A percentile compares a stretch with the other conserved stretches of the same genome.
These are phyloP conservation scores for Chironex yamaguchii DNA, from an alignment of 30 jellyfish, hydroid and myxozoan species.

Conservation along the genomic window DNA sequence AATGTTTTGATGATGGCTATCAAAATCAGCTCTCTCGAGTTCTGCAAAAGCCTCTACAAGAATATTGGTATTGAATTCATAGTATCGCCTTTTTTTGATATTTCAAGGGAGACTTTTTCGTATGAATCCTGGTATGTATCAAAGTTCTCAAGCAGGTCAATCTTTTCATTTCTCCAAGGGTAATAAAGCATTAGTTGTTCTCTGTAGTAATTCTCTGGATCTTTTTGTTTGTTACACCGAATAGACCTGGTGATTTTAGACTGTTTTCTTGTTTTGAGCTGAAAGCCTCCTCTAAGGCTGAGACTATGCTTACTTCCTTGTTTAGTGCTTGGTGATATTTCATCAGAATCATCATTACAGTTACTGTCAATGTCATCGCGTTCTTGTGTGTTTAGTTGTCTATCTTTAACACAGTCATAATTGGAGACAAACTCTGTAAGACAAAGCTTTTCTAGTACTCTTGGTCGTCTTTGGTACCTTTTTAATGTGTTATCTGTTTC, in stretches of 20 bases:
- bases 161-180: slow-evolving; percentile 43
- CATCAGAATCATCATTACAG: not conserved
- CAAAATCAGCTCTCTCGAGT: not conserved
- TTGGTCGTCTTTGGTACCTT: slow-evolving; percentile 44
- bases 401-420: not conserved
- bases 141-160: not conserved
- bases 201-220: slow-evolving; percentile 35
- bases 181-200: slow-evolving; percentile 20
- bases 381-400: not conserved
- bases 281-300: not conserved
- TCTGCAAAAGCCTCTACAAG: not conserved
- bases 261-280: not conserved
- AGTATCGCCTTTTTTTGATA: not conserved
- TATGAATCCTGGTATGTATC: not conserved
- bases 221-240: slow-evolving; percentile 20
- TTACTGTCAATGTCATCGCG: slow-evolving; percentile 10
- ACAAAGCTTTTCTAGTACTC: slow-evolving; percentile 12
- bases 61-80: not conserved
- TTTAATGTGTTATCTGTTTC: slow-evolving; percentile 9
- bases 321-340: no score
- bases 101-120: not conserved
- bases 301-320: no score
- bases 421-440: slow-evolving; percentile 47
- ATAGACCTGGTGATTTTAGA: slow-evolving; percentile 15
- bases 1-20: not conserved